Evolutionary conservation across 2,797 vertebrate genomes (phyloP).

Genomic region (Tenualosa thibaudeaui): DNA sequence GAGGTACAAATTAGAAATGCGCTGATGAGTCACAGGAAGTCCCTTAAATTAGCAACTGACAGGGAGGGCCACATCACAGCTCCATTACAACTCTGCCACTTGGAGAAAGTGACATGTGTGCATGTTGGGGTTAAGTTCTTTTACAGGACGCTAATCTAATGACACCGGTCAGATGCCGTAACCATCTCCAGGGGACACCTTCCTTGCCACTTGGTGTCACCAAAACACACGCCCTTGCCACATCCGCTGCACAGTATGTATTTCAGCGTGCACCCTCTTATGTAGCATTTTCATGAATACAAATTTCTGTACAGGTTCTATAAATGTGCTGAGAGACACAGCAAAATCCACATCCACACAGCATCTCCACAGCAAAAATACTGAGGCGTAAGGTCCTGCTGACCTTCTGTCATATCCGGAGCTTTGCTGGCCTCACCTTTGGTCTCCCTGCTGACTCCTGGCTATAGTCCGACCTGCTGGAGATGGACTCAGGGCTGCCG

Average conservation of each 20-base stretch:
- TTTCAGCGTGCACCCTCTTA: background rate
- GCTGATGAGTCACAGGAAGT: background rate
- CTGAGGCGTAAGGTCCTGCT: background rate
- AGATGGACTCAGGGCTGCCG: constrained; percentile 80
- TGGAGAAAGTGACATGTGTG: too few relatives aligned
- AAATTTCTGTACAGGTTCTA: too few relatives aligned
- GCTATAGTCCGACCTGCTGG: constrained; percentile 68
- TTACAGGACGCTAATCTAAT: too few relatives aligned
- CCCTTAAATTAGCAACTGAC: background rate
- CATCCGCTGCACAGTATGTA: background rate
- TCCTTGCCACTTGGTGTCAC: background rate
- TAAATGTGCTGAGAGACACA: too few relatives aligned
- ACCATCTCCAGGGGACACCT: background rate
- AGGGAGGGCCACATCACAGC: too few relatives aligned
- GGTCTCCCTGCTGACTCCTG: constrained; percentile 57
- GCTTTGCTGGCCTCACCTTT: constrained; percentile 58
- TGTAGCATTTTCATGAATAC: background rate
- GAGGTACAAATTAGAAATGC: background rate
- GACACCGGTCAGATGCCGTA: background rate
- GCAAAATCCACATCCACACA: too few relatives aligned
- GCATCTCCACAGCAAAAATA: too few relatives aligned
- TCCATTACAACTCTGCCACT: too few relatives aligned
- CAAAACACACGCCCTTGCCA: background rate
- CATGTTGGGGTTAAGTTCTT: too few relatives aligned
- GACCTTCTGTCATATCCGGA: background rate